Conservation (phyloP, 2,113 vertebrate species). For the Antennarius striatus region DNA sequence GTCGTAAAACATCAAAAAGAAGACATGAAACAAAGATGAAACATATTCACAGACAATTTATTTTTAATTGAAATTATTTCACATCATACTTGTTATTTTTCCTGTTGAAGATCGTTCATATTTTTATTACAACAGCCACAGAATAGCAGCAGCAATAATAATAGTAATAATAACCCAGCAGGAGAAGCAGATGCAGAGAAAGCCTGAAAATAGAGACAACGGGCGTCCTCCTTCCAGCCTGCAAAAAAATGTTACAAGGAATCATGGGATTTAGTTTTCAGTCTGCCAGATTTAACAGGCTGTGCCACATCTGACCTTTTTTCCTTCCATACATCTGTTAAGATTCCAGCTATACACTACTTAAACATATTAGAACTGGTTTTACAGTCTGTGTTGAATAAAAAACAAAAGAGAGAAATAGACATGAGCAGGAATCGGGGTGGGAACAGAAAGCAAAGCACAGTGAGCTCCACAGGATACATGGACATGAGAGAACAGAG, state of each 20-base stretch:
- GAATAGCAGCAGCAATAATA: conserved; percentile 90
- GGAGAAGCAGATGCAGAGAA: conserved; percentile 87
- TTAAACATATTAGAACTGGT: conserved; percentile 43
- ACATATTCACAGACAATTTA: conserved; percentile 97
- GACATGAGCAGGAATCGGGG: not conserved
- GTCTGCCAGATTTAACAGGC: conserved; percentile 54
- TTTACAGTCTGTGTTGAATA: conserved; percentile 30
- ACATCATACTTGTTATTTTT: conserved; percentile 89
- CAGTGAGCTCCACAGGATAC: conserved; percentile 66
- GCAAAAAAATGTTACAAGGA: conserved; percentile 57
- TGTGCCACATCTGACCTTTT: conserved; percentile 36
- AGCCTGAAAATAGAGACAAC: conserved; percentile 60
- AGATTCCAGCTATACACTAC: conserved; percentile 54
- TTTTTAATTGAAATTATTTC: conserved; percentile 96
- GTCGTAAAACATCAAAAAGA: not conserved
- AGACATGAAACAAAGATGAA: conserved; percentile 71
- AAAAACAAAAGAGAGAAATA: conserved; percentile 19
- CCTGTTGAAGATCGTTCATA: conserved; percentile 78
- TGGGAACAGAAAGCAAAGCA: conserved; percentile 49
- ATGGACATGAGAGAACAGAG: conserved; percentile 38
- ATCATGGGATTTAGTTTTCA: conserved; percentile 53
- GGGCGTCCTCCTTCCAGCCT: conserved; percentile 57
- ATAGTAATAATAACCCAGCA: conserved; percentile 82
- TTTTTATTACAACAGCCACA: conserved; percentile 92
- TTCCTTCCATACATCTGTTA: conserved; percentile 48